phyloP scores from a whole-genome alignment of 2,113 vertebrate genomes.

The Chrysochloris asiatica region DNA sequence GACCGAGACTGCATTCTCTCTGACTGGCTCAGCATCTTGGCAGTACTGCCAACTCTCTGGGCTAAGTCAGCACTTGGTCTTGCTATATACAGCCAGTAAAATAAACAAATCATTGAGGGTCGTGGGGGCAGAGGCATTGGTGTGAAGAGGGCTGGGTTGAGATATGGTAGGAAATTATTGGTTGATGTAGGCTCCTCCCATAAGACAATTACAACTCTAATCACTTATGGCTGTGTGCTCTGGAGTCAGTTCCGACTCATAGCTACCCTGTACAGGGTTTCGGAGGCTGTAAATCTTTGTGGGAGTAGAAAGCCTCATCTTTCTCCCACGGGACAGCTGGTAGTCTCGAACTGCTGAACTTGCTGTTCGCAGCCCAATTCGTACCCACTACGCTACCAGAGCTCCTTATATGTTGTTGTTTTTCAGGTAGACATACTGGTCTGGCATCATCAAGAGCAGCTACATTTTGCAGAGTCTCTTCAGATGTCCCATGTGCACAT shows the following conservation, averaged over 20 bases:
- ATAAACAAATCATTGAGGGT: not conserved
- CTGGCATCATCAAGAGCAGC: not conserved
- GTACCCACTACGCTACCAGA: too few species aligned
- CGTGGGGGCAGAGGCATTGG: not conserved
- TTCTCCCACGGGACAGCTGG: too few species aligned
- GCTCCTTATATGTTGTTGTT: not conserved
- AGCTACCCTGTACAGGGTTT: too few species aligned
- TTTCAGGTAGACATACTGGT: not conserved
- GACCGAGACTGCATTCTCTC: not conserved
- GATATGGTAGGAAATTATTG: not conserved
- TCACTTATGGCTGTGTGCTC: too few species aligned
- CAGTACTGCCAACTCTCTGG: not conserved
- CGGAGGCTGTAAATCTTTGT: too few species aligned
- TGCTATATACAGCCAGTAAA: not conserved
- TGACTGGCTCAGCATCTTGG: not conserved
- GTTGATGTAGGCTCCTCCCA: not conserved
- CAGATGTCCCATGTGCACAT: not conserved
- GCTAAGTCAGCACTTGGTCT: not conserved
- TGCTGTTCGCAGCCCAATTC: too few species aligned
- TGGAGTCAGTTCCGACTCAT: too few species aligned
- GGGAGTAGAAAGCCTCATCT: too few species aligned
- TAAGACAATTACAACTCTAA: not conserved
- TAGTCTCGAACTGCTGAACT: too few species aligned
- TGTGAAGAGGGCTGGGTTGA: not conserved
- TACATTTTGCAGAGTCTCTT: not conserved